phyloP scores from a whole-genome alignment of 1,140 invertebrate genomes.

The Hyles euphorbiae region DNA sequence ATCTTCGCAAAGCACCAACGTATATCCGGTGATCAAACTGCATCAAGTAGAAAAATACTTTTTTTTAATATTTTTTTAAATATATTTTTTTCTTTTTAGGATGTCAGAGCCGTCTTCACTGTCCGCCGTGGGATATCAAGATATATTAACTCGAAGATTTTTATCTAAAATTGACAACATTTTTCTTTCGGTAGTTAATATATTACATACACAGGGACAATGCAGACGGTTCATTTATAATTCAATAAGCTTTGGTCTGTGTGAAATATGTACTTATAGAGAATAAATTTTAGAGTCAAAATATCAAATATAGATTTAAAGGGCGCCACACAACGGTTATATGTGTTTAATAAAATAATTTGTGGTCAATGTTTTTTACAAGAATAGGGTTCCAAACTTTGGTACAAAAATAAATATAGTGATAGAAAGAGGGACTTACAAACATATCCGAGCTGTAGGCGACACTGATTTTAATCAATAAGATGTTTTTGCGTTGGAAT shows the following conservation, averaged over 20 bases:
- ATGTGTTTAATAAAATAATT: conserved; percentile 24
- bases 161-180: too few relatives aligned
- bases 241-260: conserved; percentile 20
- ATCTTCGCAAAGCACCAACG: conserved; percentile 61
- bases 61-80: conserved; percentile 25
- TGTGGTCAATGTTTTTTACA: conserved; percentile 24
- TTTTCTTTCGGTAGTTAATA: too few relatives aligned
- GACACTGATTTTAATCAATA: background rate
- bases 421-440: conserved; percentile 12
- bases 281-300: conserved; percentile 1
- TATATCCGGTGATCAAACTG: conserved; percentile 58
- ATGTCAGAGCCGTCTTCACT: background rate
- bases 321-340: background rate
- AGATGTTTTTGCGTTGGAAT: too few relatives aligned
- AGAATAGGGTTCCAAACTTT: conserved; percentile 11
- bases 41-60: conserved; percentile 46
- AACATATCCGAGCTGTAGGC: conserved; percentile 4
- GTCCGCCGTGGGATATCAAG: background rate
- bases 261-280: conserved; percentile 4
- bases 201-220: too few relatives aligned
- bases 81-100: conserved; percentile 3
- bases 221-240: conserved; percentile 6
- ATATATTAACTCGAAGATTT: too few relatives aligned
- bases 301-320: conserved; percentile 15
- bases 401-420: conserved; percentile 18